Evolutionary conservation across 2,888 invertebrate species (phyloP), one percentile per base, ranked within the genome.

Genomic region (Gastracanthus pulcherrimus): DNA sequence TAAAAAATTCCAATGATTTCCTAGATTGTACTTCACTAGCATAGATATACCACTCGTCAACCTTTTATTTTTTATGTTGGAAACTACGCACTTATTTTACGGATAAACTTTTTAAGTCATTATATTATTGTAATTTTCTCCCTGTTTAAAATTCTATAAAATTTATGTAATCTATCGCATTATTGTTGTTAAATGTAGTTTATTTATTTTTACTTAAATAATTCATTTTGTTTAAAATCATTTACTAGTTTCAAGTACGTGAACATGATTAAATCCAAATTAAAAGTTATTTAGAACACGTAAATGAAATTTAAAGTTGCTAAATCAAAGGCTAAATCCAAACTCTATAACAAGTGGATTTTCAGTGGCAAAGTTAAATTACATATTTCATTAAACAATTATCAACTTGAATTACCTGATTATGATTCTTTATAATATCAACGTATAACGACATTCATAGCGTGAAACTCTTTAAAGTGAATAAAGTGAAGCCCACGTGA

Each of bases 231-330:
- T n/a, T 58, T 19, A 7, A 34, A 64, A 64, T 23, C 16, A 75
- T 75, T 64, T 51, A 19, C 26, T 7, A 48, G 64, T 64, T 75
- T 64, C 16, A 23, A 26, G 19, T n/a, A 16, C 4, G 9, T 19
- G 31, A 26, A 16, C 23, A 13, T 55, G 26, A 69, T 69, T 69
- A 48, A 69, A 48, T 38, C 26, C 31, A 26, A 29, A 26, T n/a
- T 4, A 55, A 78, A 71, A 80, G 38, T 55, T 76, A 71, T 80
- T 70, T 38, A 69, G 38, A 62, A 36, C 60, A 29, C 13, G 64
- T 45, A 41, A 55, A 71, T 76, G 70, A 71, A 76, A 67, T 72
- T 81, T 60, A 69, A 62, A 81, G 77, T 77, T 77, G 34, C 36
- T 51, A 51, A 67, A 67, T 64, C 58, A 71, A 45, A 31, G 41